Evolutionary conservation across 2,888 invertebrate species (phyloP), one percentile per base, ranked within the genome.

Genomic region (Rhagonycha fulva): DNA sequence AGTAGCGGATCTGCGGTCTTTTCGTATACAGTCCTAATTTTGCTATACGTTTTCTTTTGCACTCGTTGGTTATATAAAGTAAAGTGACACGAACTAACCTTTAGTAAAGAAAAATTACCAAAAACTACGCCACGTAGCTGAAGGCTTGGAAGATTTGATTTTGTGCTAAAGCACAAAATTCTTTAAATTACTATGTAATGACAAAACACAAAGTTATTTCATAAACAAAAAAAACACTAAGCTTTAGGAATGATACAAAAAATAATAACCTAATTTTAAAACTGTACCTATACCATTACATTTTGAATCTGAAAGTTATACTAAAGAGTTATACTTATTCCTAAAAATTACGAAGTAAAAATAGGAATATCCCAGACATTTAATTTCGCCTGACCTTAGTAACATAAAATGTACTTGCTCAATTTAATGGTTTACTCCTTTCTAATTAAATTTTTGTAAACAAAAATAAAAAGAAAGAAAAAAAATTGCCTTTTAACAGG

Each of bases 1-100:
- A 83, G 76, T 71, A 83, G 82, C 76, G 75, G 80, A 80, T 81
- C 79, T 80, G 82, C 79, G 79, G 81, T 82, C 82, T 80, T 80
- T 79, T 80, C 78, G 80, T 80, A 80, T 78, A 81, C 79, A 72
- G 76, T 79, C 79, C 82, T 83, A 80, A 81, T 80, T 79, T 82
- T 75, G 68, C 75, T 75, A 71, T 70, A 75, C 75, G 75, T 75
- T 70, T 71, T 62, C 71, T 66, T 47, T 61, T 68, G 61, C 61
- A 19, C 47, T 63, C 70, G 14, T 69, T 62, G 63, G 63, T 74
- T 70, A 66, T 70, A 26, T 28, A 68, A 74, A 67, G 67, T 67
- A 63, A 80, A 80, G 82, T 79, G 81, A 81, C 79, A 82, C 76
- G 81, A 80, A 76, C 80, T 78, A 77, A 82, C 78, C 76, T 80